phyloP scores from a whole-genome alignment of 1,140 invertebrate genomes.

The Calliphora vicina region DNA sequence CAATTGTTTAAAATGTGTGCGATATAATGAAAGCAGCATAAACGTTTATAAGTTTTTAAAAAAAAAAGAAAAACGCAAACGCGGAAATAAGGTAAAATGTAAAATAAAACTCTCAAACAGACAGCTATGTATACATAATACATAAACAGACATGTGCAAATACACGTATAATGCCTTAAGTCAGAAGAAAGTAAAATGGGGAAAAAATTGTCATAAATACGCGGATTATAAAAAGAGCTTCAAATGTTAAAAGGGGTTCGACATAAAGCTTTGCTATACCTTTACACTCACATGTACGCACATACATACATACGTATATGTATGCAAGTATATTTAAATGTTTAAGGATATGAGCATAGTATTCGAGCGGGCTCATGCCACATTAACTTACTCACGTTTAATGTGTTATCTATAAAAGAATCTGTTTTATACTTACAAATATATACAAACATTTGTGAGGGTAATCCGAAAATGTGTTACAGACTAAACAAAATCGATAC shows the following conservation, averaged over 20 bases:
- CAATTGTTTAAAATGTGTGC: slow-evolving; percentile 22
- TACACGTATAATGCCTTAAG: neutral
- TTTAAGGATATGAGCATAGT: no score
- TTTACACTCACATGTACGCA: neutral
- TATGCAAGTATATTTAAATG: no score
- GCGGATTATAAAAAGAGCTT: neutral
- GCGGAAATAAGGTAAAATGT: neutral
- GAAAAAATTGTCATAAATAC: neutral
- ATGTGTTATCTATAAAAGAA: neutral
- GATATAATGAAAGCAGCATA: slow-evolving; percentile 13
- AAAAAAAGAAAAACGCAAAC: neutral
- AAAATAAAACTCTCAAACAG: neutral
- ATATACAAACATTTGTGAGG: neutral
- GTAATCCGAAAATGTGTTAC: no score
- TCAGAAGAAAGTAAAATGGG: neutral
- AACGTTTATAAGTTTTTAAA: neutral
- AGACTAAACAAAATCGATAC: no score
- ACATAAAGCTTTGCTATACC: neutral
- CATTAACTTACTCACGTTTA: neutral
- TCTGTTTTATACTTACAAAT: no score
- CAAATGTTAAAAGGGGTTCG: slow-evolving; percentile 26
- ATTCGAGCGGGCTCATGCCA: no score
- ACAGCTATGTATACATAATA: neutral
- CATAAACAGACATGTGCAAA: neutral
- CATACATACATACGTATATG: neutral